A percentile compares a stretch with the other conserved stretches of the same genome.
These are phyloP conservation scores for Ara ararauna DNA, from an alignment of 2,797 vertebrate genomes.

Conservation along the genomic window DNA sequence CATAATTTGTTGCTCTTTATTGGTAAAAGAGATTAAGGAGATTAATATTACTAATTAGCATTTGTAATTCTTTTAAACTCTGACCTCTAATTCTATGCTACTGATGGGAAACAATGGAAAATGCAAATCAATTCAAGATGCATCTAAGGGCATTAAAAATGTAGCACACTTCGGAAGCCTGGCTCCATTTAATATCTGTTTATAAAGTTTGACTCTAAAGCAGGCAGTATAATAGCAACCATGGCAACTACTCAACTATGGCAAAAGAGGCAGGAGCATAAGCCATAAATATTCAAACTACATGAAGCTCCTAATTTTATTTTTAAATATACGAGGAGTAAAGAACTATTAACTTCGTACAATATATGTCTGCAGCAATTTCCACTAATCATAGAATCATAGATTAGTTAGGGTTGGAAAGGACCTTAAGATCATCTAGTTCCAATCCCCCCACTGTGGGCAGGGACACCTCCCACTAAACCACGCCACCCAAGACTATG, in stretches of 20 bases:
- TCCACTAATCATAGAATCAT: not conserved
- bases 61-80: not conserved
- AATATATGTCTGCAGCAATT: not conserved
- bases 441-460: no score
- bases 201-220: constrained; percentile 25
- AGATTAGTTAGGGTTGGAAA: no score
- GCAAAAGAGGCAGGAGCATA: not conserved
- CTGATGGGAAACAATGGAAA: not conserved
- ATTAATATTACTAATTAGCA: not conserved
- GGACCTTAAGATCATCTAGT: no score
- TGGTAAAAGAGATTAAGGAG: not conserved
- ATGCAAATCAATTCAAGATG: not conserved
- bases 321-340: not conserved
- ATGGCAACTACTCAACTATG: constrained; percentile 4
- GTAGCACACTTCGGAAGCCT: not conserved
- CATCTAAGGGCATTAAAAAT: constrained; percentile 13
- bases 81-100: not conserved
- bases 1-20: not conserved
- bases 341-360: not conserved
- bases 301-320: not conserved
- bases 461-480: no score
- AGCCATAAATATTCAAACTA: constrained; percentile 43
- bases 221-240: constrained; percentile 22
- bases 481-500: no score
- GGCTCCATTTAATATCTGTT: not conserved